Evolutionary conservation across 2,113 vertebrate species (phyloP).

Genomic region (Benitochromis conjunctus): DNA sequence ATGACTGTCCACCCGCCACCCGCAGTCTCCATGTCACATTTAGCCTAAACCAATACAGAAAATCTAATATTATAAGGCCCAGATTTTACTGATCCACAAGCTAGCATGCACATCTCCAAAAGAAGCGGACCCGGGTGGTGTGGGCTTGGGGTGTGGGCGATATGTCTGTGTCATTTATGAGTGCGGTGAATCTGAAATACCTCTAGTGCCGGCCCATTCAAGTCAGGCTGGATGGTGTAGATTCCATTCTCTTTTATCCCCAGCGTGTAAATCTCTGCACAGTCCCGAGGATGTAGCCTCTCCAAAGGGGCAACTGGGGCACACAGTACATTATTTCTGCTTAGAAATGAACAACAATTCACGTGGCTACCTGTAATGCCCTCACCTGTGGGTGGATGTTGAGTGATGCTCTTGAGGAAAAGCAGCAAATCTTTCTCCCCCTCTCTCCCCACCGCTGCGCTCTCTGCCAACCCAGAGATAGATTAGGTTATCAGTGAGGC

Average conservation of each 20-base stretch:
- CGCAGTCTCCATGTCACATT: constrained; percentile 78
- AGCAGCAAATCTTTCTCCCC: constrained; percentile 74
- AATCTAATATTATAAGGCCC: constrained; percentile 17
- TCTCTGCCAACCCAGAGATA: constrained; percentile 58
- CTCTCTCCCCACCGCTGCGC: constrained; percentile 64
- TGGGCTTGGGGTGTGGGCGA: neutral
- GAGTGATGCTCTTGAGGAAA: constrained; percentile 73
- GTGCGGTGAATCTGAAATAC: constrained; percentile 54
- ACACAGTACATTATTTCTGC: neutral
- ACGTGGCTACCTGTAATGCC: neutral
- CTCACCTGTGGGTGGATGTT: constrained; percentile 65
- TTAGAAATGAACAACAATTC: neutral
- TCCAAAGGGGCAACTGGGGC: constrained; percentile 60
- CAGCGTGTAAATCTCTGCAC: constrained; percentile 76
- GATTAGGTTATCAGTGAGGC: constrained; percentile 5
- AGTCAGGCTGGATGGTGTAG: constrained; percentile 80
- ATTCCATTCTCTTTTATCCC: constrained; percentile 80
- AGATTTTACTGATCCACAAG: constrained; percentile 19
- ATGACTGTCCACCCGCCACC: constrained; percentile 80
- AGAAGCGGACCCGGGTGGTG: neutral
- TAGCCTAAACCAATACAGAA: constrained; percentile 62
- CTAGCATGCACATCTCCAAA: constrained; percentile 1
- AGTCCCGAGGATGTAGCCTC: constrained; percentile 74
- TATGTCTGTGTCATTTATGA: constrained; percentile 20
- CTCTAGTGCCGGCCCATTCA: constrained; percentile 69